Conservation (phyloP, 2,888 invertebrate species). For the Nowickia ferox region DNA sequence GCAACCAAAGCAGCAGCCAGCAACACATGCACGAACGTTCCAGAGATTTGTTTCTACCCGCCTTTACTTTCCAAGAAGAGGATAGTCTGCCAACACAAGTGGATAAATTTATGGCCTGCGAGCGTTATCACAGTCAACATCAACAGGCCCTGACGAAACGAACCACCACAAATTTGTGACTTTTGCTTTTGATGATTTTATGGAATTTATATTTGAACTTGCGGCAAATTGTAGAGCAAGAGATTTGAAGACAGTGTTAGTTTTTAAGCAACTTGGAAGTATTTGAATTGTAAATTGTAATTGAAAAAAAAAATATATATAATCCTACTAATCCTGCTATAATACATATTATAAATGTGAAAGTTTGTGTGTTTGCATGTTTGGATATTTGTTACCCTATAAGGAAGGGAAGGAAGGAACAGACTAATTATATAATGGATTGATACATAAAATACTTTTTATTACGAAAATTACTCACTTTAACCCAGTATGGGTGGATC, state of each 20-base stretch:
- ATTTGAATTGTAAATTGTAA: conserved; percentile 2
- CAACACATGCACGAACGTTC: conserved; percentile 42
- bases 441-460: no score
- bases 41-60: conserved; percentile 58
- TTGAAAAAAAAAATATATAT: background rate
- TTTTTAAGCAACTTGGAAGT: conserved; percentile 9
- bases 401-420: no score
- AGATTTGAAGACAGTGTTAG: conserved; percentile 22
- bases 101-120: conserved; percentile 77
- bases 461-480: no score
- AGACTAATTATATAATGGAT: no score
- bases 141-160: conserved; percentile 62
- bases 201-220: conserved; percentile 42
- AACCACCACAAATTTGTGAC: conserved; percentile 56
- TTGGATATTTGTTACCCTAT: no score
- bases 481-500: no score
- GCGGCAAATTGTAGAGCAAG: background rate
- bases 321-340: background rate
- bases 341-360: no score
- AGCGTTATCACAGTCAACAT: conserved; percentile 76
- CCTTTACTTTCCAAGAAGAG: conserved; percentile 58
- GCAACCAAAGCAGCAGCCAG: conserved; percentile 19
- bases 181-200: conserved; percentile 40
- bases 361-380: no score
- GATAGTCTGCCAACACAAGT: conserved; percentile 75